Conservation (phyloP, 2,113 vertebrate species). For the Phyllopteryx taeniolatus region DNA sequence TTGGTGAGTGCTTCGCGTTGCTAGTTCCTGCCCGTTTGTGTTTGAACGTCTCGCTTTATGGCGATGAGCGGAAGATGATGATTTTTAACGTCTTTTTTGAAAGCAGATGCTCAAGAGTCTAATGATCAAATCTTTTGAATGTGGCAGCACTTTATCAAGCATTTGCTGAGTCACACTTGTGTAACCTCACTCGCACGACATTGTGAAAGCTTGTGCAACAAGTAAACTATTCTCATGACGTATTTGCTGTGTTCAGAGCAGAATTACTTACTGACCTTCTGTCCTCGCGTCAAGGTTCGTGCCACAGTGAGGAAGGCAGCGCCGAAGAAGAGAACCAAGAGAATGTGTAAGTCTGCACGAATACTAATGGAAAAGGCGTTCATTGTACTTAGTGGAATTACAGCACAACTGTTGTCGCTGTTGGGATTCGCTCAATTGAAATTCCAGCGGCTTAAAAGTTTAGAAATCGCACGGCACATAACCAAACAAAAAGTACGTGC, state of each 20-base stretch:
- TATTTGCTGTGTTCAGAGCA: neutral
- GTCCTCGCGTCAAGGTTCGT: slow-evolving; percentile 42
- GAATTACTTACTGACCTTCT: neutral
- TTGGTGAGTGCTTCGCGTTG: slow-evolving; percentile 55
- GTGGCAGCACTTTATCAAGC: neutral
- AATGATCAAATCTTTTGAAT: neutral
- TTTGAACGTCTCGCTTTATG: slow-evolving; percentile 22
- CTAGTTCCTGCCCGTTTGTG: slow-evolving; percentile 8
- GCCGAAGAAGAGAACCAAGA: slow-evolving; percentile 53
- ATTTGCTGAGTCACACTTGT: slow-evolving; percentile 23
- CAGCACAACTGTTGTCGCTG: too few relatives aligned
- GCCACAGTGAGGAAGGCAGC: slow-evolving; percentile 47
- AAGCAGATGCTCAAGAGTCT: too few relatives aligned
- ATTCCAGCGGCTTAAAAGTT: too few relatives aligned
- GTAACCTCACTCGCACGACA: slow-evolving; percentile 19
- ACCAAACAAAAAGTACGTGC: too few relatives aligned
- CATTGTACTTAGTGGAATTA: too few relatives aligned
- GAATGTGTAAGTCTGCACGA: slow-evolving; percentile 62
- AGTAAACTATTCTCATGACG: neutral
- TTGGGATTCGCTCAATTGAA: too few relatives aligned
- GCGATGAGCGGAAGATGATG: neutral
- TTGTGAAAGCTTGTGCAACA: slow-evolving; percentile 29
- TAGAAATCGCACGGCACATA: too few relatives aligned
- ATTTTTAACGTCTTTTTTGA: neutral
- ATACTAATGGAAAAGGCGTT: slow-evolving; percentile 9